A percentile compares a stretch with the other conserved stretches of the same genome.
These are phyloP conservation scores for Linyphia triangularis DNA, from an alignment of 2,888 invertebrate genomes.

Conservation along the genomic window DNA sequence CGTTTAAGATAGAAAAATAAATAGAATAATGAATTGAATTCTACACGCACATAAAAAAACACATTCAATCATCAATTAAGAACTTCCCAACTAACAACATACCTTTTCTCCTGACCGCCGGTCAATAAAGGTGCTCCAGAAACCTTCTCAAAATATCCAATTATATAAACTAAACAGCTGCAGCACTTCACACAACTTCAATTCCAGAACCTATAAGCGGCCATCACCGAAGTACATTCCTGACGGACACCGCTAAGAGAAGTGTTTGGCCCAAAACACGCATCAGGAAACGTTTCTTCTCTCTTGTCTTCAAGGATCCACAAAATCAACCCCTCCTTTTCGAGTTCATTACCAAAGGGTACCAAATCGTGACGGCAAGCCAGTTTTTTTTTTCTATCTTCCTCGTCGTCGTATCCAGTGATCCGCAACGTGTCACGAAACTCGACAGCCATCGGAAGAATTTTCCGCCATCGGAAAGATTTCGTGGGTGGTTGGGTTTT, in stretches of 20 bases:
- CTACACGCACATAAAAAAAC: too few species aligned
- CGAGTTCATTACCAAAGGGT: slow-evolving; percentile 70
- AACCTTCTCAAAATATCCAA: too few species aligned
- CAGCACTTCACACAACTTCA: too few species aligned
- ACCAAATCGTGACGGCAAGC: slow-evolving; percentile 58
- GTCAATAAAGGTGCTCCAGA: too few species aligned
- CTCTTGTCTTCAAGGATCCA: background rate
- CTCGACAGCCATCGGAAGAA: slow-evolving; percentile 23
- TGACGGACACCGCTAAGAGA: background rate
- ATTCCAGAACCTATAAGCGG: too few species aligned
- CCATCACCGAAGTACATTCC: background rate
- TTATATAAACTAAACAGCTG: too few species aligned
- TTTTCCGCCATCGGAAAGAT: slow-evolving; percentile 19
- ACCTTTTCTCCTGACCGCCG: too few species aligned
- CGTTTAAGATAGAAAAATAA: too few species aligned
- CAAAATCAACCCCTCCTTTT: slow-evolving; percentile 27
- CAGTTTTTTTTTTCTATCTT: slow-evolving; percentile 10
- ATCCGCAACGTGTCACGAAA: slow-evolving; percentile 57
- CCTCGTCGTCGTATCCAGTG: slow-evolving; percentile 36
- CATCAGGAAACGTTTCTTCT: slow-evolving; percentile 39
- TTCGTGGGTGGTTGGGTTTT: slow-evolving; percentile 69
- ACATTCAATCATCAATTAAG: too few species aligned
- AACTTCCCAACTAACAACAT: too few species aligned
- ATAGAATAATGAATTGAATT: too few species aligned
- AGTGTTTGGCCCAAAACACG: background rate